Base-by-base conservation (phyloP, 1,140 invertebrate species). In the Apis dorsata region DNA sequence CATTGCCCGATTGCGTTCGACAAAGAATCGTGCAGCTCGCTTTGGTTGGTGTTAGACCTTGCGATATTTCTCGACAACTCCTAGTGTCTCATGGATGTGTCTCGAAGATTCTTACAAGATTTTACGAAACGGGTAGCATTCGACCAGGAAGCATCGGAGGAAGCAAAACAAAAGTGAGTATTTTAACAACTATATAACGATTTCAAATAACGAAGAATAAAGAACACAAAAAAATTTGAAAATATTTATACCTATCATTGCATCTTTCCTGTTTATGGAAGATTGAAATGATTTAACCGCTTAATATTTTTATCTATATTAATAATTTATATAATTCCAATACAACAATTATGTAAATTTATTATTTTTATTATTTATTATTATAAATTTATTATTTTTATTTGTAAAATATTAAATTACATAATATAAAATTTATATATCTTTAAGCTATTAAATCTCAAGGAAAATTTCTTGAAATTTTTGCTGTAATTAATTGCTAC, bases 81-180 rank as follows among this genome's bases (percentile, higher is more conserved):
- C 95, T 99, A 17, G 99, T 99, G 12, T 99, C 98, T 0, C 98
- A 99, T 92, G 99, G 99, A 85, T 97, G 97, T 91, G 98, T 99
- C n/a, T 99, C 98, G 17, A 99, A 99, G 95, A 99, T 99, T 85
- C 95, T 99, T 17, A 99, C 98, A 7, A 95, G 99, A 82, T 99
- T 99, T 94, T 99, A 99, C 91, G 98, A 99, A 94, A 99, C 98
- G 12, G 98, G 98, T 1, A 98, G 97, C 68, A 98, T 99, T 77
- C 95, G 97, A 89, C 98, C 98, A 2, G 98, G 98, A 34, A 98
- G 97, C 44, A 98, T 98, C 86, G 97, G 97, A 28, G 97, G 97
- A 62, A 97, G 96, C 88, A 98, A 98, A 93, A 98, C 97, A n/a
- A 98, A 98, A 96, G 97, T 98, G 92, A 94, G 93, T 59, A 21